Evolutionary conservation across 2,888 invertebrate species (phyloP).

Genomic region (Camptogramma bilineatum): DNA sequence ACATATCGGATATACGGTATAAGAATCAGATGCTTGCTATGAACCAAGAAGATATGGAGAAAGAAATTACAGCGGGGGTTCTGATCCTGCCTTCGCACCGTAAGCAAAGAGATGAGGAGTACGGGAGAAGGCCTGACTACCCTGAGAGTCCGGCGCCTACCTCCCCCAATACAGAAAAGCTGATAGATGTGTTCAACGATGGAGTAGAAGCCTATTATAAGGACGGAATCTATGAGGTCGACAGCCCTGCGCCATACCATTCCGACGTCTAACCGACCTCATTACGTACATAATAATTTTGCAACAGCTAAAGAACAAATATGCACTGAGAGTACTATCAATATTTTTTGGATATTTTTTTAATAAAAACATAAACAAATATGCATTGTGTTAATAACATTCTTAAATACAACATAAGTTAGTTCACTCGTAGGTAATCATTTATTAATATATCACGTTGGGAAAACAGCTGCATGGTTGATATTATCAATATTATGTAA

Average conservation of each 20-base stretch:
- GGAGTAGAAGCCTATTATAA: constrained; percentile 55
- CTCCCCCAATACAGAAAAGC: constrained; percentile 61
- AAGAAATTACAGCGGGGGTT: constrained; percentile 65
- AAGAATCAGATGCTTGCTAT: constrained; percentile 59
- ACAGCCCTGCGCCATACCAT: constrained; percentile 56
- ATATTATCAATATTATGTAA: constrained; percentile 41
- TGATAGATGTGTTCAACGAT: constrained; percentile 68
- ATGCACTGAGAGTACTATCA: constrained; percentile 25
- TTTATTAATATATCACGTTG: constrained; percentile 23
- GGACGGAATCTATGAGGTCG: constrained; percentile 69
- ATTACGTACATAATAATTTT: constrained; percentile 37
- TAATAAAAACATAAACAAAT: constrained; percentile 22
- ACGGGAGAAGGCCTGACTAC: constrained; percentile 72
- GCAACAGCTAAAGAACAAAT: constrained; percentile 16
- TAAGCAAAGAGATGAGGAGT: constrained; percentile 63
- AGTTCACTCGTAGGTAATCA: neutral
- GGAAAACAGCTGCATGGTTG: constrained; percentile 18
- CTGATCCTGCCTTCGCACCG: constrained; percentile 71
- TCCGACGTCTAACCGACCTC: constrained; percentile 61
- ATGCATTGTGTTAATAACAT: constrained; percentile 16
- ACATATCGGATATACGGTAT: constrained; percentile 66
- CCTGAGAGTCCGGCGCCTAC: constrained; percentile 68
- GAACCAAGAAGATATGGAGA: constrained; percentile 45
- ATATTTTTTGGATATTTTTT: constrained; percentile 18
- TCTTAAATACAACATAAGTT: constrained; percentile 3